Conservation (phyloP, 2,888 invertebrate genomes). For the Mesorhabditis belari region DNA sequence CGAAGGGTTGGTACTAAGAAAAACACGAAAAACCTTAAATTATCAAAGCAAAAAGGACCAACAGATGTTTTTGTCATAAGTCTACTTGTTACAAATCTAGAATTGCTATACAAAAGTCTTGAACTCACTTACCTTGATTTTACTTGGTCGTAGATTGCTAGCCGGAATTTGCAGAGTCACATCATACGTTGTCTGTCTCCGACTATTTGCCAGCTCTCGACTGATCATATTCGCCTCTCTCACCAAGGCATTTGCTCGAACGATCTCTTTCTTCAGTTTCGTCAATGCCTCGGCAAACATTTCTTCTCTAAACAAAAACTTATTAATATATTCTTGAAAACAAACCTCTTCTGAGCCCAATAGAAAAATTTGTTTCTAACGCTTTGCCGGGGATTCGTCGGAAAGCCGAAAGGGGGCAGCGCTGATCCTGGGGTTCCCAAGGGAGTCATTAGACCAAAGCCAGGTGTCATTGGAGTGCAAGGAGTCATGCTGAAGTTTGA, state of each 20-base stretch:
- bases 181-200: constrained; percentile 71
- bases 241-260: constrained; percentile 84
- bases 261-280: constrained; percentile 83
- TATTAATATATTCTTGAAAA: background rate
- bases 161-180: constrained; percentile 97
- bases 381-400: constrained; percentile 31
- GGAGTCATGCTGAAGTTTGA: constrained; percentile 31
- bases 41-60: too few relatives aligned
- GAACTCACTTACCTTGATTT: constrained; percentile 33
- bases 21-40: too few relatives aligned
- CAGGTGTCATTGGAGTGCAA: constrained; percentile 55
- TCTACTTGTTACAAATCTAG: too few relatives aligned
- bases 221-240: constrained; percentile 93
- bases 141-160: constrained; percentile 82
- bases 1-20: too few relatives aligned
- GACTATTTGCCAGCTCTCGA: constrained; percentile 75
- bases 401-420: constrained; percentile 36
- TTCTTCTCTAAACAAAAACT: constrained; percentile 64
- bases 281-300: constrained; percentile 85
- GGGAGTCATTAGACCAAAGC: constrained; percentile 67
- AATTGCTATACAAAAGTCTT: background rate
- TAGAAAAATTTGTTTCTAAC: constrained; percentile 51
- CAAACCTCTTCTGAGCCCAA: constrained; percentile 58
- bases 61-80: too few relatives aligned
- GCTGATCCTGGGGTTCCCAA: constrained; percentile 23